These are phyloP conservation scores for Phrynocephalus versicolor DNA, from an alignment of 2,113 vertebrate genomes.

Conservation along the genomic window DNA sequence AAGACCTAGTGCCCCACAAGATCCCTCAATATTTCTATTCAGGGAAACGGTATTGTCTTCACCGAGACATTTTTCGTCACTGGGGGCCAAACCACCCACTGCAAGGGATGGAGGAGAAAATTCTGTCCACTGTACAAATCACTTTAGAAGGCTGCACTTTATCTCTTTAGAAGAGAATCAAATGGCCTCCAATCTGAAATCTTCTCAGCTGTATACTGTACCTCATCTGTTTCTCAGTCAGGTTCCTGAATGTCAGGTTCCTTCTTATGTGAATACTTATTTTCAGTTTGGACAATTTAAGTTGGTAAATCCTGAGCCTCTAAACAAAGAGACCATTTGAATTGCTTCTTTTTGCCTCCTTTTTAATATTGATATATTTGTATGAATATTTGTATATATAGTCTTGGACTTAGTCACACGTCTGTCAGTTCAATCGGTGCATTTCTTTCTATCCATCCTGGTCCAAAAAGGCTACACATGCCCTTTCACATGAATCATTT, in stretches of 20 bases:
- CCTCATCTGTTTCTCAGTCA: background rate
- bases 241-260: background rate
- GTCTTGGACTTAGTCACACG: too few species aligned
- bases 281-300: conserved; percentile 12
- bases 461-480: too few species aligned
- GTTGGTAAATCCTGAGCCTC: conserved; percentile 35
- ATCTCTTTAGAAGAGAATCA: background rate
- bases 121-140: background rate
- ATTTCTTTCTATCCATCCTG: too few species aligned
- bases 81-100: background rate
- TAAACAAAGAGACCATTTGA: too few species aligned
- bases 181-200: background rate
- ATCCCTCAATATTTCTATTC: background rate
- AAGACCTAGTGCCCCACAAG: background rate
- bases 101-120: background rate
- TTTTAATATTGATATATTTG: too few species aligned
- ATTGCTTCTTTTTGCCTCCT: too few species aligned
- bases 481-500: too few species aligned
- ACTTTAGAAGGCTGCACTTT: background rate
- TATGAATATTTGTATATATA: too few species aligned
- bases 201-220: background rate
- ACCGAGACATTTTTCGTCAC: too few species aligned
- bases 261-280: background rate
- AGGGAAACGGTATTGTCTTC: background rate
- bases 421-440: too few species aligned